These are phyloP conservation scores for Planococcus citri DNA, from an alignment of 1,140 invertebrate genomes.

Conservation along the genomic window DNA sequence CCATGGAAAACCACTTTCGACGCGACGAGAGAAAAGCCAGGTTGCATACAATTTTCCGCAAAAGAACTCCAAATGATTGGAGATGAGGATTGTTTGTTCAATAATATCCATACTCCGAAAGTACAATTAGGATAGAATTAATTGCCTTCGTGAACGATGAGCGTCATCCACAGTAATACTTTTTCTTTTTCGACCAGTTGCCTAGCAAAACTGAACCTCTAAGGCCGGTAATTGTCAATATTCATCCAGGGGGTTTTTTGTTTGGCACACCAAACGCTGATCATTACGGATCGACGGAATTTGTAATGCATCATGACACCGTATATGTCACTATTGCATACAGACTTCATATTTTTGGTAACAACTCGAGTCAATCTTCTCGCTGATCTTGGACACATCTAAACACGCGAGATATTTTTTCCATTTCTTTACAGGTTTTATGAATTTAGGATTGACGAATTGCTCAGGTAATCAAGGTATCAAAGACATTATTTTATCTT, in stretches of 20 bases:
- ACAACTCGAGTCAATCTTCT: too few species aligned
- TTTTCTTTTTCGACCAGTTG: too few species aligned
- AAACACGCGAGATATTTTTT: too few species aligned
- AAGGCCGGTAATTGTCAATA: neutral
- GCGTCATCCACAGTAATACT: too few species aligned
- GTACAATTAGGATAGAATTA: too few species aligned
- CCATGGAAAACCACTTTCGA: neutral
- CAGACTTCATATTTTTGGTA: neutral
- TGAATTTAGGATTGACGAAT: too few species aligned
- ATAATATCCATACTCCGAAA: neutral
- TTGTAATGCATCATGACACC: neutral
- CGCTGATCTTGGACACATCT: too few species aligned
- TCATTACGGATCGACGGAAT: neutral
- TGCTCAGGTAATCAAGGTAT: too few species aligned
- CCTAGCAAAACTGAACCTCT: neutral
- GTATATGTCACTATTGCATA: neutral
- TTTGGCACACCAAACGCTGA: neutral
- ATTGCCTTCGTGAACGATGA: too few species aligned
- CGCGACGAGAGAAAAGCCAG: neutral
- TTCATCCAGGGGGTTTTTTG: neutral
- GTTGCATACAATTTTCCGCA: neutral
- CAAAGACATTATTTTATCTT: too few species aligned
- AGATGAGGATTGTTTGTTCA: neutral
- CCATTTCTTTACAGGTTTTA: too few species aligned
- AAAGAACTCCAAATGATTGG: neutral